Base-by-base conservation (phyloP, 2,113 vertebrate species). In the Paralichthys olivaceus region DNA sequence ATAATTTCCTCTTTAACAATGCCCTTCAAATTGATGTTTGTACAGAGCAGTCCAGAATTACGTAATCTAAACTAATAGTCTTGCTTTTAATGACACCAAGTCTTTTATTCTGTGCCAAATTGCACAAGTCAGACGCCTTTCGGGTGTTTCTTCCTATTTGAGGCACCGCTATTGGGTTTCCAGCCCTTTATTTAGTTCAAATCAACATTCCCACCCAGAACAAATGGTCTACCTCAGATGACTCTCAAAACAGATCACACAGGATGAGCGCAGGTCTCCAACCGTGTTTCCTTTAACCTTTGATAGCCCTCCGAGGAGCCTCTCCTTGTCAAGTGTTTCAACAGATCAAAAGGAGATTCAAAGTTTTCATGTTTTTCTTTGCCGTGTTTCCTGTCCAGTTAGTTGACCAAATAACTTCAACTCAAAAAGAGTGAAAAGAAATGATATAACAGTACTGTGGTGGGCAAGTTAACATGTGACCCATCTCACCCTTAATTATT, bases 201-300 rank as follows among this genome's bases (percentile, higher is more conserved):
- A 87, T 90, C 89, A 89, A 86, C 89, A 87, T 91, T 90, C 83
- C 71, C 87, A 87, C 90, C 85, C 90, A 87, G 84, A 89, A 86
- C 80, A 88, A 92, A 88, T 72, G 87, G 70, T 86, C 84, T 84
- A 90, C 89, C 85, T 92, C 89, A 86, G 81, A 90, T 89, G 87
- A 92, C 89, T 93, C 73, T 91, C 79, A 72, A 90, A 93, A 94
- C 85, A 93, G 90, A 91, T 92, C 87, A 72, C 90, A 90, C 89
- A 89, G 83, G 89, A 90, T 81, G 88, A 91, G 75, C 32, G 26
- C 73, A 64, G 75, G 75, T 76, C 83, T 90, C 85, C 79, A 86
- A 63, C 89, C 28, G 87, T 69, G 89, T 80, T 87, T 81, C 82
- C 84, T 90, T 68, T 88, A 83, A 92, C 85, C 89, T 83, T 74